A percentile compares a stretch with the other conserved stretches of the same genome.
These are phyloP conservation scores for Germaria angustata DNA, from an alignment of 2,888 invertebrate species.

Conservation along the genomic window DNA sequence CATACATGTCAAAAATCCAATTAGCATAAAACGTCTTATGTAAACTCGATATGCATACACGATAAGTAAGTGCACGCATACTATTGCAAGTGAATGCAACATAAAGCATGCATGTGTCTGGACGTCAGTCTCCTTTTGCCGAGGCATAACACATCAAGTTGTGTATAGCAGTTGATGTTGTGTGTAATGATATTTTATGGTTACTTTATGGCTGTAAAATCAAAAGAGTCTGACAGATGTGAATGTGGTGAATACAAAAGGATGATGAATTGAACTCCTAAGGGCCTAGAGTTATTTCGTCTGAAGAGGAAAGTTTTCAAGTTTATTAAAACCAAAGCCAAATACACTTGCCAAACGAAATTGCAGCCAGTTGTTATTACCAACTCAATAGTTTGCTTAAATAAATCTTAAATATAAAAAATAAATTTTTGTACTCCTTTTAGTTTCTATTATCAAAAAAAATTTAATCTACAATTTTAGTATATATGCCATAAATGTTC, in stretches of 20 bases:
- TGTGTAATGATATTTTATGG: conserved; percentile 22
- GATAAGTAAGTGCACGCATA: background rate
- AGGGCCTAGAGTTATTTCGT: background rate
- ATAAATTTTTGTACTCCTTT: too few relatives aligned
- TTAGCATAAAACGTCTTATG: conserved; percentile 57
- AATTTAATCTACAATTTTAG: too few relatives aligned
- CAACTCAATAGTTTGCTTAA: too few relatives aligned
- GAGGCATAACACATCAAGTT: conserved; percentile 25
- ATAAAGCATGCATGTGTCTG: background rate
- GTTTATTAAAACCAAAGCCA: too few relatives aligned
- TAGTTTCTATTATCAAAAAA: too few relatives aligned
- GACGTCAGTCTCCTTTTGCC: conserved; percentile 25
- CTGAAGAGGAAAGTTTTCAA: too few relatives aligned
- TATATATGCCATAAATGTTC: too few relatives aligned
- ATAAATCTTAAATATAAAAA: too few relatives aligned
- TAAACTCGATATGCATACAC: background rate
- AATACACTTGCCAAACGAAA: too few relatives aligned
- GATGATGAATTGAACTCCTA: background rate
- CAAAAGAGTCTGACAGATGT: background rate
- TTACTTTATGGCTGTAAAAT: conserved; percentile 46
- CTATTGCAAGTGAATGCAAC: conserved; percentile 14
- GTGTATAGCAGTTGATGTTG: conserved; percentile 1
- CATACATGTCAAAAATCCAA: conserved; percentile 63
- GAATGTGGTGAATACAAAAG: background rate
- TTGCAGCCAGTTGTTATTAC: too few relatives aligned